These are phyloP conservation scores for Spheniscus humboldti DNA, from an alignment of 2,797 vertebrate species.

Conservation along the genomic window DNA sequence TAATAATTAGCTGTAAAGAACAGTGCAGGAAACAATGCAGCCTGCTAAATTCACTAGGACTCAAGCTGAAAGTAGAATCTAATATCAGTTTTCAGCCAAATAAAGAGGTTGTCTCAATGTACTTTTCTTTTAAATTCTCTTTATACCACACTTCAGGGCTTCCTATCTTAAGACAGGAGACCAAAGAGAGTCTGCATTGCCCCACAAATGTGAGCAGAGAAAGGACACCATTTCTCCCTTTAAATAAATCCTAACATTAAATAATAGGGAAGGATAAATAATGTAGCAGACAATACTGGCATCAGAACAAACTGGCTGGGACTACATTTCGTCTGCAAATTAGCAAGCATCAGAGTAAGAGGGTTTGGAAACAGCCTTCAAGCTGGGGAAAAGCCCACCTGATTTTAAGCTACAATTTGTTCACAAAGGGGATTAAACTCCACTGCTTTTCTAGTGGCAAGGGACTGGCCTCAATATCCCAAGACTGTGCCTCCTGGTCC, in stretches of 20 bases:
- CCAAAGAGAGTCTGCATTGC: neutral
- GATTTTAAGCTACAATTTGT: neutral
- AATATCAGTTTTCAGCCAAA: neutral
- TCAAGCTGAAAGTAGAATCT: neutral
- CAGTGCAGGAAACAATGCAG: neutral
- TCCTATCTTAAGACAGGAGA: neutral
- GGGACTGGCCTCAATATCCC: neutral
- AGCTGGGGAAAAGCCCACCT: neutral
- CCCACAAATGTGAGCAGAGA: neutral
- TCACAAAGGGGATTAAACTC: neutral
- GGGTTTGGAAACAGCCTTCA: neutral
- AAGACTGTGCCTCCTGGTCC: neutral
- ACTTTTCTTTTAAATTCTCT: neutral
- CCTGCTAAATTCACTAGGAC: neutral
- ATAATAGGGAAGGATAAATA: neutral
- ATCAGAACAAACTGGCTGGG: neutral
- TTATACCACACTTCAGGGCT: neutral
- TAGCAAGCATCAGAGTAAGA: neutral
- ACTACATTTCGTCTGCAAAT: neutral
- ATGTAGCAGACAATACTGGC: neutral
- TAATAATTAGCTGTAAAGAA: conserved; percentile 8
- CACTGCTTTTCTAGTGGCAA: neutral
- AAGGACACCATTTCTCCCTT: neutral
- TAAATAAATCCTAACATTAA: neutral
- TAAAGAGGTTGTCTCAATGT: neutral